Evolutionary conservation across 1,140 invertebrate species (phyloP).

Genomic region (Triops cancriformis): DNA sequence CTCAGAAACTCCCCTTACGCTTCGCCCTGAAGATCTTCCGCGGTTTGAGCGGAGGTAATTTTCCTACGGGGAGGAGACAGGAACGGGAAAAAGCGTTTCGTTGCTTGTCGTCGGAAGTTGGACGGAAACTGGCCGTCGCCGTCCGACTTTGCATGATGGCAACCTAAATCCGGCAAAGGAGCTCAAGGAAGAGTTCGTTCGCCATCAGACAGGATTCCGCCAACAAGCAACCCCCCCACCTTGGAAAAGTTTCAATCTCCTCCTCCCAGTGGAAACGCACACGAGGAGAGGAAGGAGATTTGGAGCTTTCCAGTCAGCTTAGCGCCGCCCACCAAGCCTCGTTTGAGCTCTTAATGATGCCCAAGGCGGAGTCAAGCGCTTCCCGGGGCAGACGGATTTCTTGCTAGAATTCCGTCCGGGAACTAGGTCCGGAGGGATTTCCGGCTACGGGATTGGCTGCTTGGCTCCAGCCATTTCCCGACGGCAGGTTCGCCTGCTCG

Average conservation of each 20-base stretch:
- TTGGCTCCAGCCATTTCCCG: not conserved
- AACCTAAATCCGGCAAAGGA: not conserved
- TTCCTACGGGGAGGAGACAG: conserved; percentile 8
- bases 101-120: conserved; percentile 12
- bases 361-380: not conserved
- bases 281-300: not conserved
- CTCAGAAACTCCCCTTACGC: not conserved
- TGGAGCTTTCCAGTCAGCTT: not conserved
- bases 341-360: conserved; percentile 1
- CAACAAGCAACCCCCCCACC: not conserved
- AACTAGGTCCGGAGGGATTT: not conserved
- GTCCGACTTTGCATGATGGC: conserved; percentile 12
- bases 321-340: not conserved
- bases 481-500: not conserved
- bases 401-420: not conserved
- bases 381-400: not conserved
- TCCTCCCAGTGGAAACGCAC: not conserved
- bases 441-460: not conserved
- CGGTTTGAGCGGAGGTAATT: not conserved
- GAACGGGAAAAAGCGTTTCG: conserved; percentile 12
- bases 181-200: not conserved
- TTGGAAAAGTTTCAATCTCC: not conserved
- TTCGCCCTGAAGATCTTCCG: conserved; percentile 4
- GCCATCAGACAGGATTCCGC: conserved; percentile 7
- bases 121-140: conserved; percentile 11